phyloP scores from a whole-genome alignment of 1,140 invertebrate genomes.

The Plectus sambesii region DNA sequence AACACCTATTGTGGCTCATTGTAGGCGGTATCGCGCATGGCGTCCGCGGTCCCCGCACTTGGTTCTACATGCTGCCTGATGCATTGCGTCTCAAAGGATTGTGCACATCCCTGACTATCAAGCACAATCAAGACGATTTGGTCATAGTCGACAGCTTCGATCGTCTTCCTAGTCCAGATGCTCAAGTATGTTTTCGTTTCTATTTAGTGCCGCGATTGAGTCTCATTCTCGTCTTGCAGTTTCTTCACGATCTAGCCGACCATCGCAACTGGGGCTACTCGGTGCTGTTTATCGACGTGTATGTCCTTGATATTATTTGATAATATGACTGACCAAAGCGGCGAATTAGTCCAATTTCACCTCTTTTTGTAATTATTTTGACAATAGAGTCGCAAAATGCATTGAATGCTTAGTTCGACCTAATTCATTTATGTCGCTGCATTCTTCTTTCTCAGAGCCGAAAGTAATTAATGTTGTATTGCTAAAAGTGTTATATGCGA shows the following conservation, averaged over 20 bases:
- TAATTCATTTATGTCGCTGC: too few species aligned
- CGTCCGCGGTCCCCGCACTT: slow-evolving; percentile 69
- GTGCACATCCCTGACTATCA: slow-evolving; percentile 67
- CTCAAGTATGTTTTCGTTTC: slow-evolving; percentile 47
- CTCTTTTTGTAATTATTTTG: too few species aligned
- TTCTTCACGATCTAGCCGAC: slow-evolving; percentile 65
- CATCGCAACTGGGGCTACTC: slow-evolving; percentile 83
- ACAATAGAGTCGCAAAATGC: too few species aligned
- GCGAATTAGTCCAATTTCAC: too few species aligned
- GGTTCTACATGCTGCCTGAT: slow-evolving; percentile 84
- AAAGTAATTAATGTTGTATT: too few species aligned
- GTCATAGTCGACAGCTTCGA: slow-evolving; percentile 76
- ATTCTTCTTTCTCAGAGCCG: too few species aligned
- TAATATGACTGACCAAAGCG: too few species aligned
- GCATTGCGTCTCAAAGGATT: slow-evolving; percentile 64
- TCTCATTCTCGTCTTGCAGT: slow-evolving; percentile 47
- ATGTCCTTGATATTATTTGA: slow-evolving; percentile 48
- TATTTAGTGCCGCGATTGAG: slow-evolving; percentile 13
- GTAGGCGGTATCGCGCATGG: slow-evolving; percentile 68
- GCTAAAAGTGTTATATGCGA: too few species aligned
- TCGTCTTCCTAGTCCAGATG: slow-evolving; percentile 64
- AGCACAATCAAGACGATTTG: slow-evolving; percentile 83
- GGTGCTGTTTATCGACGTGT: slow-evolving; percentile 83
- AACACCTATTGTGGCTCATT: slow-evolving; percentile 19
- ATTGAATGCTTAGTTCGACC: too few species aligned